These are phyloP conservation scores for Clunio marinus DNA, from an alignment of 2,888 invertebrate genomes.

Conservation along the genomic window DNA sequence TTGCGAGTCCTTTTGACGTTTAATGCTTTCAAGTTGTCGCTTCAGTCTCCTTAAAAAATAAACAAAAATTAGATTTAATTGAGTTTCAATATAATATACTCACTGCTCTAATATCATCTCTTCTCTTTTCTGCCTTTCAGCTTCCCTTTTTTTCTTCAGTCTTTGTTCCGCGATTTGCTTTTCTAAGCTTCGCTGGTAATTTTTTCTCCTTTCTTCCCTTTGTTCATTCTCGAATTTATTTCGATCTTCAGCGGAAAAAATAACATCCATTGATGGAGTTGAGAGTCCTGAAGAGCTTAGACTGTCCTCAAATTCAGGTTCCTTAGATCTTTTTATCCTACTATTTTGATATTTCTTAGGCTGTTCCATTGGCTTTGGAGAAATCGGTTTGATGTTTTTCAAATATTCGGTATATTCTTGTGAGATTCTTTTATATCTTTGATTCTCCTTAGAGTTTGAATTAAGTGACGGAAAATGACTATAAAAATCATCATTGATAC, in stretches of 20 bases:
- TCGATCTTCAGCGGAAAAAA: neutral
- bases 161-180: neutral
- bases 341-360: neutral
- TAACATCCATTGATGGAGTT: neutral
- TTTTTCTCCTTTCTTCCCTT: neutral
- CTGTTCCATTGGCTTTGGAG: neutral
- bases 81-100: neutral
- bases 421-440: neutral
- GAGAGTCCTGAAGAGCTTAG: neutral
- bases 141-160: neutral
- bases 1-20: neutral
- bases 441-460: neutral
- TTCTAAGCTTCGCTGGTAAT: neutral
- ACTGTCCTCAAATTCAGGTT: neutral
- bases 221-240: neutral
- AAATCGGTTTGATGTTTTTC: neutral
- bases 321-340: neutral
- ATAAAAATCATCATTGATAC: conserved; percentile 4
- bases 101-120: neutral
- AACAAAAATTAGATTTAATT: neutral
- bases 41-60: neutral
- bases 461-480: neutral
- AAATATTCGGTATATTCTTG: neutral
- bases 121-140: neutral
- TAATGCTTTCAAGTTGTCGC: neutral